Base-by-base conservation (phyloP, 2,797 vertebrate genomes). In the Phoebastria nigripes region DNA sequence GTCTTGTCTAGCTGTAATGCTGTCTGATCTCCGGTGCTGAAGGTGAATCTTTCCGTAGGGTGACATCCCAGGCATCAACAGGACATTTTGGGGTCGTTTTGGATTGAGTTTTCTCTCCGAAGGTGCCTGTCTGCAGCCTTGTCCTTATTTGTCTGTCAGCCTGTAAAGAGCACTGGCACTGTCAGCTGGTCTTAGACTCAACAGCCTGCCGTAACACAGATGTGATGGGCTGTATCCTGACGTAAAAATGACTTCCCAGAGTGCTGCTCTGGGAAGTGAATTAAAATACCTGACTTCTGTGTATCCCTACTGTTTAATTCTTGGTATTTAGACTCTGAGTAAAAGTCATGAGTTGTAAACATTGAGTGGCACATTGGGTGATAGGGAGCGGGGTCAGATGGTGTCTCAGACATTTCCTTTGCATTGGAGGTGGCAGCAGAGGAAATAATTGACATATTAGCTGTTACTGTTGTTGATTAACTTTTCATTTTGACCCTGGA, bases 201-300 rank as follows among this genome's bases (percentile, higher is more conserved):
- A 0, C 21, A 19, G 31, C 2, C 22, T 31, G 37, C 83, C 1
- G 2, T 72, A 51, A 16, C 2, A 2, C 16, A 0, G 12, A 9
- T 51, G 33, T 17, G 49, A 4, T 54, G 89, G 56, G 65, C 65
- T 86, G n/a, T 11, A 18, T 87, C 63, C 49, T 82, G 63, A 55
- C 0, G 1, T 65, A 58, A 49, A 65, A 72, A n/a, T 14, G 3
- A 47, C 29, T 78, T 89, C 74, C 47, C 25, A 12, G 58, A 24
- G 18, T n/a, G 46, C 89, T 92, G 24, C 54, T 37, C 39, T 26
- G 70, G 80, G 70, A 67, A 62, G 11, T 70, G 1, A 44, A 51
- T 79, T 46, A 42, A 54, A 87, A 63, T 41, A 62, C 42, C 47
- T 25, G 58, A 8, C 5, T 85, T 63, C 9, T 55, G 7, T 3